Conservation (phyloP, 2,113 vertebrate genomes). For the Haemorhous mexicanus region DNA sequence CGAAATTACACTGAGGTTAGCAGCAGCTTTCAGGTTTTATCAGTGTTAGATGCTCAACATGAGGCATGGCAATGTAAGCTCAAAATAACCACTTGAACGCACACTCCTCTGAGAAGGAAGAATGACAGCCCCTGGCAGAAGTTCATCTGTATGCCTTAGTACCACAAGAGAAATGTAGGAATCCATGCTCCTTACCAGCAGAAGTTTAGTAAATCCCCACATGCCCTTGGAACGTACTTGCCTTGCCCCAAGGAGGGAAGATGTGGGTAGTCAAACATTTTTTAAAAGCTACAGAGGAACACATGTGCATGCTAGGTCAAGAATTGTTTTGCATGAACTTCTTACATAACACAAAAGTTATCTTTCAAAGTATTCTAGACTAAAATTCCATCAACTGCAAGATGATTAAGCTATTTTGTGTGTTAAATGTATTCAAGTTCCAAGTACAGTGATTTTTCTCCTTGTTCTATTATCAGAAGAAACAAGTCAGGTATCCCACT, state of each 20-base stretch:
- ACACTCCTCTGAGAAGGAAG: not conserved
- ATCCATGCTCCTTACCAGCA: not conserved
- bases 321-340: not conserved
- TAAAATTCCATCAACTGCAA: not conserved
- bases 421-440: not conserved
- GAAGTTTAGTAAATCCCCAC: not conserved
- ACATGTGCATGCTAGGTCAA: not conserved
- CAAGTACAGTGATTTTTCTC: not conserved
- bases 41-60: constrained; percentile 2
- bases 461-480: not conserved
- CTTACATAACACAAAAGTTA: not conserved
- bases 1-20: not conserved
- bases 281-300: not conserved
- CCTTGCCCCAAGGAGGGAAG: not conserved
- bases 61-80: not conserved
- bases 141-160: not conserved
- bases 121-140: not conserved
- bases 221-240: not conserved
- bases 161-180: not conserved
- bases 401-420: not conserved
- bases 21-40: constrained; percentile 6
- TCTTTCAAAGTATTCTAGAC: not conserved
- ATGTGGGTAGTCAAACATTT: not conserved
- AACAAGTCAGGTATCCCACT: not conserved
- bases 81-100: not conserved